phyloP scores from a whole-genome alignment of 1,140 invertebrate species.

The Hycleus cichorii region DNA sequence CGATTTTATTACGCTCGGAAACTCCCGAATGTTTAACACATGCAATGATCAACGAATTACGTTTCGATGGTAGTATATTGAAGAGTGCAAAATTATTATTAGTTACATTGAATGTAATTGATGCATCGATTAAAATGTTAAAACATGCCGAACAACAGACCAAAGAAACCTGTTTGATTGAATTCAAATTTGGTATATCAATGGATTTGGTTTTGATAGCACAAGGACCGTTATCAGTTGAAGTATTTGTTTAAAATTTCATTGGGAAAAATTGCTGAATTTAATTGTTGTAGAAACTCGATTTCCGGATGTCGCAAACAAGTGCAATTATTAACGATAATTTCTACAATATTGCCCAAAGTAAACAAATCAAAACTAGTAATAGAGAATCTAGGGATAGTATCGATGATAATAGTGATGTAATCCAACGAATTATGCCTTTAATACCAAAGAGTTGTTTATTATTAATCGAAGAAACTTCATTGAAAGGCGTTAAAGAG shows the following conservation, averaged over 20 bases:
- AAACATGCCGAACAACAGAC: slow-evolving; percentile 40
- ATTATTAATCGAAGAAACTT: slow-evolving; percentile 54
- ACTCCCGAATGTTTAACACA: slow-evolving; percentile 67
- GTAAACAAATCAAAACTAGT: slow-evolving; percentile 5
- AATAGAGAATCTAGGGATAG: slow-evolving; percentile 1
- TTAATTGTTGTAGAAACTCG: slow-evolving; percentile 56
- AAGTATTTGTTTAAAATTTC: slow-evolving; percentile 45
- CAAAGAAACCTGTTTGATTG: slow-evolving; percentile 52
- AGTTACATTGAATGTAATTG: slow-evolving; percentile 58
- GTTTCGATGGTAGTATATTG: slow-evolving; percentile 67
- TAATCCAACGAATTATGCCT: slow-evolving; percentile 49
- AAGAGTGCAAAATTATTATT: slow-evolving; percentile 65
- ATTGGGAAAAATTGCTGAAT: neutral
- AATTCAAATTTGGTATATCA: slow-evolving; percentile 63
- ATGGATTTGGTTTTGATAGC: slow-evolving; percentile 67
- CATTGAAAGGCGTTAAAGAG: slow-evolving; percentile 57
- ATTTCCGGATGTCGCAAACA: slow-evolving; percentile 60
- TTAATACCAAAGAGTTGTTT: slow-evolving; percentile 60
- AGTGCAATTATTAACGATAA: slow-evolving; percentile 58
- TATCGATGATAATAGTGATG: slow-evolving; percentile 21
- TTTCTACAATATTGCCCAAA: slow-evolving; percentile 42
- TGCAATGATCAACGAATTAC: slow-evolving; percentile 65
- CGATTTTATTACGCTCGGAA: slow-evolving; percentile 58
- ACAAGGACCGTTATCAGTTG: slow-evolving; percentile 67
- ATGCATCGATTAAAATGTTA: slow-evolving; percentile 46